phyloP scores from a whole-genome alignment of 1,140 invertebrate species.

The Aphelinus certus region DNA sequence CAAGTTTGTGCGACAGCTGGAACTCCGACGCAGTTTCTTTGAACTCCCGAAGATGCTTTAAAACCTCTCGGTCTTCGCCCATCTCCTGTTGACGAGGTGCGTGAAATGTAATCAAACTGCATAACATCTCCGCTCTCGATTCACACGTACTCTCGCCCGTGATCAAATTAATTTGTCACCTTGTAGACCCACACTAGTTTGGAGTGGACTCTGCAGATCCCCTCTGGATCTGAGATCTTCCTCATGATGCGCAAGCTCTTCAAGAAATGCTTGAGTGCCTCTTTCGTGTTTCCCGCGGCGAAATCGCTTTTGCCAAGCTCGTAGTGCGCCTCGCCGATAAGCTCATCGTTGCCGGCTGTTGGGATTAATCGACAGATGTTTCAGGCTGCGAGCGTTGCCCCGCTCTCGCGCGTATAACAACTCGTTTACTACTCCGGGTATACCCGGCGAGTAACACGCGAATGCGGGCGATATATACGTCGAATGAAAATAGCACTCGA shows the following conservation, averaged over 20 bases:
- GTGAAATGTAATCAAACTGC: too few relatives aligned
- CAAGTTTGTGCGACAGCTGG: constrained; percentile 43
- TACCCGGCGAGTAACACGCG: too few relatives aligned
- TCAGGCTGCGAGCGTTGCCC: neutral
- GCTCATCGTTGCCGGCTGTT: constrained; percentile 44
- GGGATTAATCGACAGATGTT: neutral
- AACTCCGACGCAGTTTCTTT: constrained; percentile 42
- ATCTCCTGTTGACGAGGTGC: constrained; percentile 38
- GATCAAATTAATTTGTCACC: constrained; percentile 31
- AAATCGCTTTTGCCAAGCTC: constrained; percentile 47
- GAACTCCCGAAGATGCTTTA: constrained; percentile 44
- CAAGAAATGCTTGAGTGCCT: constrained; percentile 44
- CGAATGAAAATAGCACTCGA: too few relatives aligned
- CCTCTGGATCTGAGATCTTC: constrained; percentile 41
- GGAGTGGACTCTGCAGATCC: constrained; percentile 47
- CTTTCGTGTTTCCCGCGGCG: constrained; percentile 22
- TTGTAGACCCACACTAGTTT: constrained; percentile 48
- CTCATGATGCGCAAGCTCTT: constrained; percentile 44
- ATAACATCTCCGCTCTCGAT: too few relatives aligned
- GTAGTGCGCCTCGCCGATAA: constrained; percentile 41
- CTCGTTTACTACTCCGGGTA: too few relatives aligned
- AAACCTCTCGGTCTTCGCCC: constrained; percentile 37
- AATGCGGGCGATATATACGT: too few relatives aligned
- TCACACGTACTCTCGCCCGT: too few relatives aligned
- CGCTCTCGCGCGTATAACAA: too few relatives aligned